A percentile compares a stretch with the other conserved stretches of the same genome.
Evolutionary conservation across 2,888 invertebrate genomes (phyloP).

Genomic region (Folsomia manolachei): DNA sequence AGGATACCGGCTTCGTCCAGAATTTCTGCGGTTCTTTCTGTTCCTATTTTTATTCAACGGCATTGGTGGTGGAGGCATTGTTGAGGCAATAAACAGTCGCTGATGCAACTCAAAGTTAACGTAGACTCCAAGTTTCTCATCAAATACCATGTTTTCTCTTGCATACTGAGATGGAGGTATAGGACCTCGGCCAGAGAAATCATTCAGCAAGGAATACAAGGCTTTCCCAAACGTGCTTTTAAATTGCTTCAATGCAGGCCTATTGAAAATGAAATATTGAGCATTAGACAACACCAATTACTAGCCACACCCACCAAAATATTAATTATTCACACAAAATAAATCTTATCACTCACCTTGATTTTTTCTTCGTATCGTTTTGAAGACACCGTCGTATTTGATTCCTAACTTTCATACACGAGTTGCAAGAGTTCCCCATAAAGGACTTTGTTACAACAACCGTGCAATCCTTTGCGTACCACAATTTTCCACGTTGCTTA

Average conservation of each 20-base stretch:
- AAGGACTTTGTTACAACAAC: conserved; percentile 5
- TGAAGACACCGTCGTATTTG: background rate
- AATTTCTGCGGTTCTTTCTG: background rate
- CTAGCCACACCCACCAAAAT: too few species aligned
- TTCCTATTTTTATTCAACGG: background rate
- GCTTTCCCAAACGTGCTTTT: conserved; percentile 13
- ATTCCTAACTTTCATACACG: conserved; percentile 1
- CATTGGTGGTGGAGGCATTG: conserved; percentile 14
- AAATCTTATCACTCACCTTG: background rate
- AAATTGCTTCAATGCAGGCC: background rate
- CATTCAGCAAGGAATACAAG: conserved; percentile 1
- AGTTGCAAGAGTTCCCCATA: conserved; percentile 13
- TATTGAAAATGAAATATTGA: background rate
- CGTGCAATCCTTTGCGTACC: conserved; percentile 8
- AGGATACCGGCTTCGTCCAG: background rate
- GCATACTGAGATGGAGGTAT: conserved; percentile 6
- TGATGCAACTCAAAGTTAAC: background rate
- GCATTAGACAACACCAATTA: background rate
- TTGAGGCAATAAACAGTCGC: background rate
- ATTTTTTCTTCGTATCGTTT: background rate
- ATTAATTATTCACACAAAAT: background rate
- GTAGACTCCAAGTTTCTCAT: conserved; percentile 7
- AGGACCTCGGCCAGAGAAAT: conserved; percentile 3
- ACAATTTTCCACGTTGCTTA: background rate
- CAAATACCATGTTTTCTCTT: conserved; percentile 13